phyloP scores from a whole-genome alignment of 2,797 vertebrate genomes.

The Ceryle rudis region DNA sequence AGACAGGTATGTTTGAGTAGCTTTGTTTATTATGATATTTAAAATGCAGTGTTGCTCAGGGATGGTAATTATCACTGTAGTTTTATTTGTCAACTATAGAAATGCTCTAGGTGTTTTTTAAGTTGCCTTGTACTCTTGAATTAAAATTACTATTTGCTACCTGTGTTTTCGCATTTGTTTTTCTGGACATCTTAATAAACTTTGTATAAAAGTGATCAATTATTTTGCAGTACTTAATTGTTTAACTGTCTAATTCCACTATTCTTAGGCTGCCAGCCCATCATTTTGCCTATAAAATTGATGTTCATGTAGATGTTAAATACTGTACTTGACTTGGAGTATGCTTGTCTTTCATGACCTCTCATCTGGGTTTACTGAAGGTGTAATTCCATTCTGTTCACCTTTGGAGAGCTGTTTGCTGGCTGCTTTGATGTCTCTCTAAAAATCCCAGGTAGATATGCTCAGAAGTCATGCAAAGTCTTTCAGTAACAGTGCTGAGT shows the following conservation, averaged over 20 bases:
- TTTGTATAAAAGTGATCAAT: conserved; percentile 14
- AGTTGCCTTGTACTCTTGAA: conserved; percentile 18
- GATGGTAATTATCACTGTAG: conserved; percentile 5
- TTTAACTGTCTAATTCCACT: background rate
- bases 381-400: background rate
- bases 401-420: background rate
- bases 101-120: background rate
- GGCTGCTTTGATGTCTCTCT: background rate
- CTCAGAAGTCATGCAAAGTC: background rate
- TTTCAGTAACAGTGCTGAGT: background rate
- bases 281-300: background rate
- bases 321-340: background rate
- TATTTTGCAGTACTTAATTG: background rate
- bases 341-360: background rate
- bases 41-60: conserved; percentile 55
- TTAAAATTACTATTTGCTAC: conserved; percentile 22
- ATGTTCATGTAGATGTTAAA: background rate
- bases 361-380: background rate
- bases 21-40: background rate
- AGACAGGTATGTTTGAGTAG: background rate
- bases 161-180: background rate
- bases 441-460: background rate
- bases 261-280: background rate
- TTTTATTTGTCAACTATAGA: conserved; percentile 12
- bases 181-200: conserved; percentile 49